These are phyloP conservation scores for Drosophila carrolli DNA, from an alignment of 1,140 invertebrate genomes.

Conservation along the genomic window DNA sequence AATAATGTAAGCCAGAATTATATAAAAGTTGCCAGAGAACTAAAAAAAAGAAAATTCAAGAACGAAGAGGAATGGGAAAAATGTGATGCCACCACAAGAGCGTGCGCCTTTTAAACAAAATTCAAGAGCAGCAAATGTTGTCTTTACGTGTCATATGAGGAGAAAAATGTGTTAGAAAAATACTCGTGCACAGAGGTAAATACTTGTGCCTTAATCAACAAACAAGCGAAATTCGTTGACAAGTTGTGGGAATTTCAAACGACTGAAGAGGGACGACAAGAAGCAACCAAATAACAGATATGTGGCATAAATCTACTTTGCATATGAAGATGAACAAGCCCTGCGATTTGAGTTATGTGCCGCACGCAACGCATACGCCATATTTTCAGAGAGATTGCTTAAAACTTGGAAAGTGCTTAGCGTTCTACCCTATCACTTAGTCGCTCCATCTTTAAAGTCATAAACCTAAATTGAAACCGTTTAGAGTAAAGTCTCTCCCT, in stretches of 20 bases:
- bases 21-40: constrained; percentile 1
- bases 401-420: constrained; percentile 25
- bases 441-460: constrained; percentile 10
- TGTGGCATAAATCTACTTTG: constrained; percentile 46
- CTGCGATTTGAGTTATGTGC: constrained; percentile 33
- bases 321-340: constrained; percentile 24
- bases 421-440: background rate
- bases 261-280: constrained; percentile 9
- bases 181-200: background rate
- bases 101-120: constrained; percentile 3
- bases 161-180: constrained; percentile 7
- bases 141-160: constrained; percentile 8
- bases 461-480: constrained; percentile 2
- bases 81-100: background rate
- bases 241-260: constrained; percentile 30
- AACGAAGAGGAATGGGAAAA: constrained; percentile 1
- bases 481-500: background rate
- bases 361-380: constrained; percentile 53
- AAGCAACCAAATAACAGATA: background rate
- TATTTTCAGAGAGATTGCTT: constrained; percentile 38
- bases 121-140: constrained; percentile 11
- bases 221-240: constrained; percentile 26
- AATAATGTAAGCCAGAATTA: constrained; percentile 35
- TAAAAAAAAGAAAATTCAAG: background rate
- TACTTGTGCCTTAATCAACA: constrained; percentile 15